Evolutionary conservation across 92 coral and sea anemone species (phyloP), one percentile per base, ranked within the genome.

Genomic region (Pocillopora meandrina): DNA sequence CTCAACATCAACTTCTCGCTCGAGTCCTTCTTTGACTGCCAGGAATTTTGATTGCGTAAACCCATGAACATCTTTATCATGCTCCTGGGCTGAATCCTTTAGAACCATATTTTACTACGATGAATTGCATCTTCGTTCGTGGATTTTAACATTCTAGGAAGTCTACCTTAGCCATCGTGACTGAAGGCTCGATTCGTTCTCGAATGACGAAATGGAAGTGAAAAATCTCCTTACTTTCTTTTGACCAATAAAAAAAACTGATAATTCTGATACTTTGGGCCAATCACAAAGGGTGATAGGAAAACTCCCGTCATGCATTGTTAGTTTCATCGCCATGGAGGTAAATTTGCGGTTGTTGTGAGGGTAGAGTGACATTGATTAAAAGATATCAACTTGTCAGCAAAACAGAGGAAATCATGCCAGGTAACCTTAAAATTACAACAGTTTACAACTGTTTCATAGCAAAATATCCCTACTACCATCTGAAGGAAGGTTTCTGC

Each of bases 11-110:
- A 42, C 52, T 42, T 42, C 52, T 42, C 52, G 52, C 7, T 26
- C 26, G 33, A 55, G 1, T n/a, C 3, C 3, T 69, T 57, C 80
- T 65, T 81, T 79, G 42, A 57, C 61, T 5, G 49, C 78, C 73
- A 47, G 34, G 35, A 61, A 63, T 64, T 77, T 77, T 76, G 77
- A 33, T 35, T 12, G 3, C 69, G 84, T 9, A 4, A 76, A 69
- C 0, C 42, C 34, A 3, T 80, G 76, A 80, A 80, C 59, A 31
- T 80, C 76, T 57, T 56, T 69, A 49, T 80, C 65, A 56, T 16
- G 67, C 70, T 17, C 83, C 83, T 62, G 70, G 62, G 79, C 61
- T 72, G 78, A 71, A 71, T 72, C 86, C 86, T 82, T 82, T 52
- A 71, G 55, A 61, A 62, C 78, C 86, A 82, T 82, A 82, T 49